Evolutionary conservation across 2,888 invertebrate genomes (phyloP).

Genomic region (Omphaloscelis lunosa): DNA sequence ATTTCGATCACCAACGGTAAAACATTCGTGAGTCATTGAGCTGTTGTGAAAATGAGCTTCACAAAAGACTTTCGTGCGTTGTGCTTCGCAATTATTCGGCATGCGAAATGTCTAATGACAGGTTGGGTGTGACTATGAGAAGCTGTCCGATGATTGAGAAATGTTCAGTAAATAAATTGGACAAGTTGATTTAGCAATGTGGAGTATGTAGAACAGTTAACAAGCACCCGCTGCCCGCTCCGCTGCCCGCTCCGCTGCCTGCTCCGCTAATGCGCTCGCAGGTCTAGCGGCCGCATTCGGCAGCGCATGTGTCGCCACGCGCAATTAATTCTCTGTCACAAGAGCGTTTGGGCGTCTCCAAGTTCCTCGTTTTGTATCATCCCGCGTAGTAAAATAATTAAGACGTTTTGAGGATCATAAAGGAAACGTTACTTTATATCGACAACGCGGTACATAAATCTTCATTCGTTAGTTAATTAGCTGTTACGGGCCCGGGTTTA

Average conservation of each 20-base stretch:
- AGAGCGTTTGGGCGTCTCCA: conserved; percentile 90
- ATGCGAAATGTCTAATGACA: conserved; percentile 56
- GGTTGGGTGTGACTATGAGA: conserved; percentile 54
- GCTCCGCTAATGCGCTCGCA: conserved; percentile 65
- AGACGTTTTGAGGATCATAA: conserved; percentile 91
- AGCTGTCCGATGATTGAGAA: conserved; percentile 43
- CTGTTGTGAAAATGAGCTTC: conserved; percentile 66
- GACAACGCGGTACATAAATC: conserved; percentile 90
- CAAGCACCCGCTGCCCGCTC: conserved; percentile 44
- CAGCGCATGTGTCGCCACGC: conserved; percentile 88
- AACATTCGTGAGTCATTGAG: conserved; percentile 67
- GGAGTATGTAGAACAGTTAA: conserved; percentile 10
- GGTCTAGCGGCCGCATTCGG: conserved; percentile 55
- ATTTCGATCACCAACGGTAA: conserved; percentile 65
- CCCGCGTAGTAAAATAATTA: conserved; percentile 89
- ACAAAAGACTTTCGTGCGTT: conserved; percentile 57
- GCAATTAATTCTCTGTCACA: conserved; percentile 91
- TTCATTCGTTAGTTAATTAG: conserved; percentile 89
- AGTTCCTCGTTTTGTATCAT: conserved; percentile 86
- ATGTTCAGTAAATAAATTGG: conserved; percentile 48
- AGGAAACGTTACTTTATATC: conserved; percentile 90
- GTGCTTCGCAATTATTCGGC: conserved; percentile 55
- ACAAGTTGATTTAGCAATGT: conserved; percentile 45
- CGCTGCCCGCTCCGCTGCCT: conserved; percentile 63
- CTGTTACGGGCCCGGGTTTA: conserved; percentile 76